These are phyloP conservation scores for Meghimatium bilineatum DNA, from an alignment of 2,888 invertebrate genomes.

Conservation along the genomic window DNA sequence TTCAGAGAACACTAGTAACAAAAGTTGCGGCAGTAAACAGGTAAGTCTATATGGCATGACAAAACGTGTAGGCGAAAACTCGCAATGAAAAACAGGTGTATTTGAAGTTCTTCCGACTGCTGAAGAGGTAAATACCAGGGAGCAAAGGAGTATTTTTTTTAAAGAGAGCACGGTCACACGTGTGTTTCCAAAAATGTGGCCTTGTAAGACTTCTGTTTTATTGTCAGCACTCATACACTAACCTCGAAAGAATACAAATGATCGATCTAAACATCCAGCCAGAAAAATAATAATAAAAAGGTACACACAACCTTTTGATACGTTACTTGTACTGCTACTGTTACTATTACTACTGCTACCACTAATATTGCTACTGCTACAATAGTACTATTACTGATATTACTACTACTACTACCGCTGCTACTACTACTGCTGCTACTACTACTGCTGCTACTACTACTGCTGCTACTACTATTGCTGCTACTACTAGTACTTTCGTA, in stretches of 20 bases:
- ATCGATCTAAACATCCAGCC: too few species aligned
- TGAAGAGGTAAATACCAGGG: neutral
- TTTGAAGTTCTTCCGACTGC: neutral
- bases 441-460: neutral
- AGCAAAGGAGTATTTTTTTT: neutral
- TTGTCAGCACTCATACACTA: too few species aligned
- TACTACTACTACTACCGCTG: neutral
- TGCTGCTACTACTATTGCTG: too few species aligned
- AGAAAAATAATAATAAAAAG: too few species aligned
- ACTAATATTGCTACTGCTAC: neutral
- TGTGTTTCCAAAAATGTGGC: neutral
- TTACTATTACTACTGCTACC: neutral
- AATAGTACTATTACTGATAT: neutral
- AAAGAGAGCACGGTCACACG: neutral
- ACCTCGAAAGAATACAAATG: too few species aligned
- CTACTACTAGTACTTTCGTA: too few species aligned
- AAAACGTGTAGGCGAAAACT: slow-evolving; percentile 8
- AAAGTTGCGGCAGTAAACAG: neutral
- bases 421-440: neutral
- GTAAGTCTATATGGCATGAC: neutral
- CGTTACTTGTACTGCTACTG: neutral
- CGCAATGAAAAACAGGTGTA: neutral
- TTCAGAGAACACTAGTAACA: neutral
- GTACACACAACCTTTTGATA: too few species aligned
- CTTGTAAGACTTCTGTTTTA: neutral